phyloP scores from a whole-genome alignment of 2,113 vertebrate genomes.

The Rynchops niger region DNA sequence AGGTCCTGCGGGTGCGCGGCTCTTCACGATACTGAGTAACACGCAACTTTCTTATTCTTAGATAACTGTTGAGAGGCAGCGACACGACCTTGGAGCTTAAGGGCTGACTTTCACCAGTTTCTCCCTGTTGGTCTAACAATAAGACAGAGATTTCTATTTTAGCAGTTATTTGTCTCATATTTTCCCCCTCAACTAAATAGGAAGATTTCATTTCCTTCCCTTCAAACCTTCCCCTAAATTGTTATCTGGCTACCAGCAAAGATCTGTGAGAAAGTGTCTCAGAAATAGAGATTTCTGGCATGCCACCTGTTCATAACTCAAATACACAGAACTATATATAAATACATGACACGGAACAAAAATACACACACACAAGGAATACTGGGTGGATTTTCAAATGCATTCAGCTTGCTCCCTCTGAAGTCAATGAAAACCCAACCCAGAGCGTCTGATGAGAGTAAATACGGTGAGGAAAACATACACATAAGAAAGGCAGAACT shows the following conservation, averaged over 20 bases:
- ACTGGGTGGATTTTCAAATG: slow-evolving; percentile 31
- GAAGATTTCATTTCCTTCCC: slow-evolving; percentile 27
- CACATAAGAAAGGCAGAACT: background rate
- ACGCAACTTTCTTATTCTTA: background rate
- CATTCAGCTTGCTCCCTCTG: background rate
- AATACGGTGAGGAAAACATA: background rate
- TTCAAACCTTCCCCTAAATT: slow-evolving; percentile 29
- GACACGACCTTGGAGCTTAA: background rate
- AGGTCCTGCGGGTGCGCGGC: background rate
- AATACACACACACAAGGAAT: slow-evolving; percentile 38
- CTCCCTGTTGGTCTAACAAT: background rate
- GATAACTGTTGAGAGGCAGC: background rate
- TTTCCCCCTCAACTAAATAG: background rate
- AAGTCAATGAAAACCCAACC: slow-evolving; percentile 41
- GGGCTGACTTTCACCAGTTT: background rate
- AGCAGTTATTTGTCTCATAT: background rate
- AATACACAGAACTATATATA: slow-evolving; percentile 55
- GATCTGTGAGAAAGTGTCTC: slow-evolving; percentile 25
- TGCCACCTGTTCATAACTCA: slow-evolving; percentile 57
- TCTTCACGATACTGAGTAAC: background rate
- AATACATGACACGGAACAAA: slow-evolving; percentile 53
- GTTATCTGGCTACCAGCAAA: slow-evolving; percentile 24
- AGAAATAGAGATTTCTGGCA: slow-evolving; percentile 42
- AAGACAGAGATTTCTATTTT: slow-evolving; percentile 3
- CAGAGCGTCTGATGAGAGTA: background rate